These are phyloP conservation scores for Baccha elongata DNA, from an alignment of 2,888 invertebrate genomes.

Conservation along the genomic window DNA sequence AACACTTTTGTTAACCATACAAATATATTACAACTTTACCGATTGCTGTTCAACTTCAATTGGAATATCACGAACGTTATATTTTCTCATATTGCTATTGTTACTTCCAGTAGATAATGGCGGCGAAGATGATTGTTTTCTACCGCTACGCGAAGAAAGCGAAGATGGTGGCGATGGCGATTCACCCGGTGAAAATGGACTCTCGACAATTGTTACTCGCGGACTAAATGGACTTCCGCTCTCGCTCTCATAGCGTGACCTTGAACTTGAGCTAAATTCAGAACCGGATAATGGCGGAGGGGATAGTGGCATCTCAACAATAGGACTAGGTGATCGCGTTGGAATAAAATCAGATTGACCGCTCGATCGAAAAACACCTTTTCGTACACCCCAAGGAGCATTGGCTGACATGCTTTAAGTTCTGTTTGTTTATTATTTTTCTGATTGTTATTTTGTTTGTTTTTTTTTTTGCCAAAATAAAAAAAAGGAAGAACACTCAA, in stretches of 20 bases:
- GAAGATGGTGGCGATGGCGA: slow-evolving; percentile 78
- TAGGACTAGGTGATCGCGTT: slow-evolving; percentile 81
- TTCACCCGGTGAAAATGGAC: slow-evolving; percentile 68
- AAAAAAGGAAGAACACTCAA: not conserved
- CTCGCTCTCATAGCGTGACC: slow-evolving; percentile 58
- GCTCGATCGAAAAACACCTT: slow-evolving; percentile 84
- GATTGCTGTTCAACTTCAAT: slow-evolving; percentile 81
- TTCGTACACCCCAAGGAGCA: slow-evolving; percentile 90
- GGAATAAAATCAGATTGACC: slow-evolving; percentile 82
- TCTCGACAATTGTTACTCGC: slow-evolving; percentile 76
- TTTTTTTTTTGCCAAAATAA: not conserved
- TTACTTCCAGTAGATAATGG: slow-evolving; percentile 70
- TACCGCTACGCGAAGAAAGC: slow-evolving; percentile 64
- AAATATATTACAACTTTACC: too few species aligned
- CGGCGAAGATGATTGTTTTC: slow-evolving; percentile 67
- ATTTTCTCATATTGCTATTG: slow-evolving; percentile 75
- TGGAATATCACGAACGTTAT: slow-evolving; percentile 81
- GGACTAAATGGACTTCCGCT: slow-evolving; percentile 75
- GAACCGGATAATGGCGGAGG: slow-evolving; percentile 76
- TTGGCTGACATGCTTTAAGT: slow-evolving; percentile 83
- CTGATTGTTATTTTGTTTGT: slow-evolving; percentile 8
- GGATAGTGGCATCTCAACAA: slow-evolving; percentile 82
- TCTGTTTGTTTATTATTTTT: slow-evolving; percentile 18
- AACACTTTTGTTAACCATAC: too few species aligned
- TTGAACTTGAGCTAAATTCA: slow-evolving; percentile 48